Evolutionary conservation across 2,113 vertebrate genomes (phyloP).

Genomic region (Coreoperca whiteheadi): DNA sequence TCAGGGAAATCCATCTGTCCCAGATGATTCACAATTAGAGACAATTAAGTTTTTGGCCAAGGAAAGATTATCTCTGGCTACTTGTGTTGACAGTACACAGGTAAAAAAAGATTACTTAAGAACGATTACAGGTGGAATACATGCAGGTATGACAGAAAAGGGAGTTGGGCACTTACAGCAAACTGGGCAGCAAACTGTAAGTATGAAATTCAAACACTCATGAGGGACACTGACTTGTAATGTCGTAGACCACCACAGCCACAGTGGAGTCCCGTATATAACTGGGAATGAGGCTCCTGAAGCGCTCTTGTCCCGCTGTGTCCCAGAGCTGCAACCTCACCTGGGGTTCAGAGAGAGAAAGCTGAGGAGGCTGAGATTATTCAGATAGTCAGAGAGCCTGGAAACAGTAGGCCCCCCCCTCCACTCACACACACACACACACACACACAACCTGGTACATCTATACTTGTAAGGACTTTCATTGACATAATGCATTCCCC

Average conservation of each 20-base stretch:
- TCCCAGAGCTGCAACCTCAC: conserved; percentile 96
- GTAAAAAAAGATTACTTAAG: neutral
- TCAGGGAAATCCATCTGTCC: neutral
- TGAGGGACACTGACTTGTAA: conserved; percentile 88
- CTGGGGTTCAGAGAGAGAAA: conserved; percentile 81
- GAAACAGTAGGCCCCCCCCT: conserved; percentile 46
- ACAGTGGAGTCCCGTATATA: conserved; percentile 96
- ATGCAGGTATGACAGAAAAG: neutral
- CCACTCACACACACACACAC: conserved; percentile 21
- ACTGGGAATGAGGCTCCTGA: conserved; percentile 95
- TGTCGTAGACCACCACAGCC: conserved; percentile 95
- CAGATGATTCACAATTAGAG: neutral
- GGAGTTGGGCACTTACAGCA: too few relatives aligned
- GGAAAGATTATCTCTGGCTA: neutral
- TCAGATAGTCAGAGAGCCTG: conserved; percentile 67
- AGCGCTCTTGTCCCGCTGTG: conserved; percentile 94
- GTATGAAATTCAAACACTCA: neutral
- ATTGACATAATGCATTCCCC: too few relatives aligned
- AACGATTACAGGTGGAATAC: neutral
- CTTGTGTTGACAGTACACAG: neutral
- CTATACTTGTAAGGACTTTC: too few relatives aligned
- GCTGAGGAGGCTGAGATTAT: conserved; percentile 73
- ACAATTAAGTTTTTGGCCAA: neutral
- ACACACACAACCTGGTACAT: too few relatives aligned
- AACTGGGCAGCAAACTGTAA: neutral